Conservation (phyloP, 1,140 invertebrate genomes). For the Myzus persicae region DNA sequence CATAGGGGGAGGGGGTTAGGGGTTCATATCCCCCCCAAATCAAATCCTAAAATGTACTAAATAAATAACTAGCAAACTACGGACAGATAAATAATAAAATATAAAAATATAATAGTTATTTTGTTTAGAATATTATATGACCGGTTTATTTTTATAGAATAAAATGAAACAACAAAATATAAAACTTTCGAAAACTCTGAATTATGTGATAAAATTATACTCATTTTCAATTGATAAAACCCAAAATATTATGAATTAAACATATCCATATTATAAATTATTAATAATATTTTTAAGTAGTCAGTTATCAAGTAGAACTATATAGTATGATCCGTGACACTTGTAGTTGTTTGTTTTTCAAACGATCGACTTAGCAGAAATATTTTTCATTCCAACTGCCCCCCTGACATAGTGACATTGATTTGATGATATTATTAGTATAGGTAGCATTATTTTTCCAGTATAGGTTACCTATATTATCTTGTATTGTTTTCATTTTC, state of each 20-base stretch:
- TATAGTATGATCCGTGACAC: neutral
- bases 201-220: too few relatives aligned
- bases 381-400: neutral
- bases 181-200: too few relatives aligned
- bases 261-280: too few relatives aligned
- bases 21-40: too few relatives aligned
- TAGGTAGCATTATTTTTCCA: neutral
- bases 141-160: neutral
- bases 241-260: too few relatives aligned
- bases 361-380: neutral
- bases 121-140: neutral
- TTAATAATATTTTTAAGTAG: neutral
- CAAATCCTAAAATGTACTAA: neutral
- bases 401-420: neutral
- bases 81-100: neutral
- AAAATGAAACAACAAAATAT: neutral
- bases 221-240: too few relatives aligned
- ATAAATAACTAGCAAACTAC: neutral
- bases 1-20: too few relatives aligned
- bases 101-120: too few relatives aligned
- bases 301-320: neutral
- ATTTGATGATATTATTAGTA: neutral
- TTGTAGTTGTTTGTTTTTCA: neutral
- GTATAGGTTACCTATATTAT: neutral
- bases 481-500: neutral